Base-by-base conservation (phyloP, 2,888 invertebrate species). In the Temnothorax rugatulus region DNA sequence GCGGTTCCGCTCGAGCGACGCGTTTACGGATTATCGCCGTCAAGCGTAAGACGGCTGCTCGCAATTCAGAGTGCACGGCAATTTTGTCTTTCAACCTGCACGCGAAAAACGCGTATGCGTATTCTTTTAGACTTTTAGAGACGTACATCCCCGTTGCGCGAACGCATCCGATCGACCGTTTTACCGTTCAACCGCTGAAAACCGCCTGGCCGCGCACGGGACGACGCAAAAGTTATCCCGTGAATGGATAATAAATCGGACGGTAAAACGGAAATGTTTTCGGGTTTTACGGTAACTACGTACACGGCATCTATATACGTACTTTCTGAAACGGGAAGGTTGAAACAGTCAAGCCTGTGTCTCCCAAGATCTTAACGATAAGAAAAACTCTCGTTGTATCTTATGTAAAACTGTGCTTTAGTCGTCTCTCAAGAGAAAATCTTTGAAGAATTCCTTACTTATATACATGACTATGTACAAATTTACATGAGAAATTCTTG, bases 11-110 rank as follows among this genome's bases (percentile, higher is more conserved):
- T 66, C 29, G 66, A 77, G 11, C n/a, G 66, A 41, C 38, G 38
- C 52, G 38, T 77, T 77, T 66, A 66, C 66, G 11, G 66, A 77
- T 77, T 77, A 77, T 66, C 47, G 18, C 15, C 41, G 54, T 25
- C 64, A 66, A 77, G 41, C 52, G 25, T 77, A 66, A 41, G 25
- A 77, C 25, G 52, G 5, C 25, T 41, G 8, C 38, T 63, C 50
- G 63, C 15, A 25, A 77, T 66, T 77, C 76, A 54, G 41, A 54
- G 7, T 44, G 38, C 25, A 54, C 25, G n/a, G 41, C 41, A 77
- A 77, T 66, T 66, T 66, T 25, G 18, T 38, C 25, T 41, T 25
- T 29, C 52, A n/a, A 4, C 9, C 18, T 66, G 50, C 38, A 25
- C 38, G 13, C 8, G 50, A 52, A 38, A 64, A 29, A 29, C 29